Conservation (phyloP, 1,140 invertebrate species). For the Brachionus koreanus region DNA sequence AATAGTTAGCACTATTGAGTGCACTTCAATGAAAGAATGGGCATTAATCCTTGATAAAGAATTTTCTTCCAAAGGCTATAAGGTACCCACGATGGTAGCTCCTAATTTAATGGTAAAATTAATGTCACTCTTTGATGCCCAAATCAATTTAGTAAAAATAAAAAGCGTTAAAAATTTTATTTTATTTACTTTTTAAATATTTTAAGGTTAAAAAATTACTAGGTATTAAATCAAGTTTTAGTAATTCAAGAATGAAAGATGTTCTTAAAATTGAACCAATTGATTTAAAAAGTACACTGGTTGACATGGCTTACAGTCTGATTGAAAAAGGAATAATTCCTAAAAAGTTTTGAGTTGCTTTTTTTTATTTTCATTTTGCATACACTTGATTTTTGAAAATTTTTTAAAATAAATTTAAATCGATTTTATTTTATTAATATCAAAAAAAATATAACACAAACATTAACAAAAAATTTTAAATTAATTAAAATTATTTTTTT, state of each 20-base stretch:
- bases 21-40: background rate
- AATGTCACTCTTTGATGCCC: background rate
- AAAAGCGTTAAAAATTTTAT: background rate
- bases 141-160: background rate
- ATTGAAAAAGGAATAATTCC: slow-evolving; percentile 52
- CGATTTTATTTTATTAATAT: too few species aligned
- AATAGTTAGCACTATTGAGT: slow-evolving; percentile 8
- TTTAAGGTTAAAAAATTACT: slow-evolving; percentile 46
- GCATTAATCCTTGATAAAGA: slow-evolving; percentile 7
- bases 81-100: slow-evolving; percentile 59
- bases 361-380: background rate
- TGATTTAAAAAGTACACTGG: slow-evolving; percentile 55
- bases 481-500: too few species aligned
- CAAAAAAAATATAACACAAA: too few species aligned
- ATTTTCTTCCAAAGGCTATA: slow-evolving; percentile 54
- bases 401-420: background rate
- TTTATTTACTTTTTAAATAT: background rate
- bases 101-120: slow-evolving; percentile 58
- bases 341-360: background rate
- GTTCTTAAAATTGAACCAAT: slow-evolving; percentile 56
- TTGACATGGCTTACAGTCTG: slow-evolving; percentile 61
- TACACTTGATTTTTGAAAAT: background rate
- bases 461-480: too few species aligned
- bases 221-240: slow-evolving; percentile 59
- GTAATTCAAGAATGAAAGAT: slow-evolving; percentile 60